Conservation (phyloP, 2,888 invertebrate genomes). For the Epirrita christyi region DNA sequence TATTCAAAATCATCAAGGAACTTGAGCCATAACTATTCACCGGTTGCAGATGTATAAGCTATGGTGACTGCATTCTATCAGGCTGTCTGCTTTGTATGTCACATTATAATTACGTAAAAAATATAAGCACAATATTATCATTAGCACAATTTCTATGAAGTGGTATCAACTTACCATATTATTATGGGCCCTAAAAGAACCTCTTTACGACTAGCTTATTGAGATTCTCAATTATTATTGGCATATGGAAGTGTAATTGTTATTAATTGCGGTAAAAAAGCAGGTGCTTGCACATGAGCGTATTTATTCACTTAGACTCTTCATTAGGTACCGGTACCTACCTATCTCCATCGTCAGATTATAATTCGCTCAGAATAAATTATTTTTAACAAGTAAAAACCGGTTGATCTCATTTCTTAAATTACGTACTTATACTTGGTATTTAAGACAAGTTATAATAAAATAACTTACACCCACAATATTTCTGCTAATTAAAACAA, state of each 20-base stretch:
- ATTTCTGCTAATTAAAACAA: slow-evolving; percentile 2
- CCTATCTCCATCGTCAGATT: not conserved
- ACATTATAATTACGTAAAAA: no score
- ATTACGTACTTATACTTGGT: not conserved
- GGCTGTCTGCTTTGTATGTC: no score
- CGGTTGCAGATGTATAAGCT: no score
- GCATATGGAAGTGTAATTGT: slow-evolving; percentile 52
- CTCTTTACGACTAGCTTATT: slow-evolving; percentile 25
- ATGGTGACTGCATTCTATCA: no score
- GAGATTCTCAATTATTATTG: slow-evolving; percentile 40
- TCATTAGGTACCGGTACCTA: not conserved
- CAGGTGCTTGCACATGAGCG: slow-evolving; percentile 43
- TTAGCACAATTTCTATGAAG: slow-evolving; percentile 17
- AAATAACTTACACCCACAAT: slow-evolving; percentile 6
- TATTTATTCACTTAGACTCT: slow-evolving; percentile 13
- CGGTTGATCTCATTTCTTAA: slow-evolving; percentile 15
- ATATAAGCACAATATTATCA: no score
- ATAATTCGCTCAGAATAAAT: slow-evolving; percentile 9
- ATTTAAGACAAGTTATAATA: not conserved
- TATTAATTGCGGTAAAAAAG: slow-evolving; percentile 53
- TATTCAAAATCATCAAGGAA: no score
- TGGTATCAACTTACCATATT: slow-evolving; percentile 26
- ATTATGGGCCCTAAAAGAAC: slow-evolving; percentile 29
- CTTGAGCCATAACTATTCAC: no score
- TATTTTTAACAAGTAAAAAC: slow-evolving; percentile 10